Evolutionary conservation across 2,797 vertebrate genomes (phyloP).

Genomic region (Ficedula albicollis): DNA sequence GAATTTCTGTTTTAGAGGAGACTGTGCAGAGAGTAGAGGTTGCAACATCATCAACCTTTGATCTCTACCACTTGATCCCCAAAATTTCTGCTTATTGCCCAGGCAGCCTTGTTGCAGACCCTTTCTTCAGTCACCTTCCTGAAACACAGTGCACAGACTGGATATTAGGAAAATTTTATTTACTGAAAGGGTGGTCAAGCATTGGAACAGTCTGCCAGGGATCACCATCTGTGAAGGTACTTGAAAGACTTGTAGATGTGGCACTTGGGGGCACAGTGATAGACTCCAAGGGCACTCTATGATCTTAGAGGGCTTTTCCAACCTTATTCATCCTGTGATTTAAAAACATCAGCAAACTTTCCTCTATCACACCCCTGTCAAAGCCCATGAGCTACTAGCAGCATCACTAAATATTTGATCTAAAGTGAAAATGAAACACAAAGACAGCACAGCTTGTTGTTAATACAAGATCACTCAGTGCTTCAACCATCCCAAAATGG

Average conservation of each 20-base stretch:
- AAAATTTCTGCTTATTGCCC: not conserved
- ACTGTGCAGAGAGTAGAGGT: not conserved
- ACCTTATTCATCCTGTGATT: not conserved
- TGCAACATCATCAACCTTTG: not conserved
- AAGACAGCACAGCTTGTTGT: not conserved
- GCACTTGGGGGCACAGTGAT: not conserved
- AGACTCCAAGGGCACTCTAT: not conserved
- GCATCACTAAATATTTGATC: not conserved
- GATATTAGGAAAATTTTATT: not conserved
- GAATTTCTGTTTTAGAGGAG: not conserved
- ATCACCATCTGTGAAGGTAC: not conserved
- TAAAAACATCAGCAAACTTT: not conserved
- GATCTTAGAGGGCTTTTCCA: not conserved
- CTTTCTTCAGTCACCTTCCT: not conserved
- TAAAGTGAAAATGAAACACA: not conserved
- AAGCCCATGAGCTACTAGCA: not conserved
- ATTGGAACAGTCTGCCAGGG: not conserved
- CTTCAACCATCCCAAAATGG: not conserved
- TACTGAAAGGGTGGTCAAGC: not conserved
- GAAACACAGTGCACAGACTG: not conserved
- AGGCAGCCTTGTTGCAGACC: not conserved
- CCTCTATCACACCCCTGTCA: not conserved
- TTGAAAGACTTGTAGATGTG: not conserved
- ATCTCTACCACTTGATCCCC: not conserved
- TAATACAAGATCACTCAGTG: not conserved